A percentile compares a stretch with the other conserved stretches of the same genome.
phyloP scores from a whole-genome alignment of 1,140 invertebrate species.

The Drosophila micromelanica region DNA sequence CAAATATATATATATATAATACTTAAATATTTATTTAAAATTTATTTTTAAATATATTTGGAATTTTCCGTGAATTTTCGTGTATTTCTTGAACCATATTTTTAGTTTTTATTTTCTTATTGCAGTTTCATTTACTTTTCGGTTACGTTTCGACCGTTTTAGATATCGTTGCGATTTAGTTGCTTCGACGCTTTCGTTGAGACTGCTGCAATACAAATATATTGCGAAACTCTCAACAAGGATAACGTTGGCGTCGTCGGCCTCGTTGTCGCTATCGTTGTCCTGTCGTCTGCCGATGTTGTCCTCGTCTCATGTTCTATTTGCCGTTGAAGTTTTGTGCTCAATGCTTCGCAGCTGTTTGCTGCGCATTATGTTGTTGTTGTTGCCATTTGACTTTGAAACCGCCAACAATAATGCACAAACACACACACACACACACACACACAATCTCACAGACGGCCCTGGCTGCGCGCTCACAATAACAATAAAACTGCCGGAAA shows the following conservation, averaged over 20 bases:
- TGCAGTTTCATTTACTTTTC: constrained; percentile 35
- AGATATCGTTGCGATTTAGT: constrained; percentile 57
- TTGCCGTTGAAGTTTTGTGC: constrained; percentile 62
- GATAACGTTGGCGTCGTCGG: constrained; percentile 65
- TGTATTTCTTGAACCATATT: neutral
- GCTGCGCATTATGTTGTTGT: constrained; percentile 73
- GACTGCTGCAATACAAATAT: constrained; percentile 82
- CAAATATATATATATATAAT: neutral
- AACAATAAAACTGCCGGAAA: constrained; percentile 70
- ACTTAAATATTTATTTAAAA: constrained; percentile 2
- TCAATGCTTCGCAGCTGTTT: constrained; percentile 66
- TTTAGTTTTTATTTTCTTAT: constrained; percentile 26
- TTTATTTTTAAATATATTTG: neutral
- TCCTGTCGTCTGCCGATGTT: constrained; percentile 45
- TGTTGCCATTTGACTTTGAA: constrained; percentile 74
- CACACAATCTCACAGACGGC: neutral
- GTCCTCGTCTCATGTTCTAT: constrained; percentile 54
- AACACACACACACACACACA: constrained; percentile 34
- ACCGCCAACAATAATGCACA: constrained; percentile 75
- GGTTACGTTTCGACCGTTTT: constrained; percentile 11
- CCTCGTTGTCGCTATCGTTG: constrained; percentile 33
- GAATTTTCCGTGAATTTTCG: neutral
- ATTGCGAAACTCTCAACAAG: constrained; percentile 81
- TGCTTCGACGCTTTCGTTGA: constrained; percentile 74
- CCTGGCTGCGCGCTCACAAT: constrained; percentile 47